Evolutionary conservation across 2,113 vertebrate genomes (phyloP).

Genomic region (Kryptolebias marmoratus): DNA sequence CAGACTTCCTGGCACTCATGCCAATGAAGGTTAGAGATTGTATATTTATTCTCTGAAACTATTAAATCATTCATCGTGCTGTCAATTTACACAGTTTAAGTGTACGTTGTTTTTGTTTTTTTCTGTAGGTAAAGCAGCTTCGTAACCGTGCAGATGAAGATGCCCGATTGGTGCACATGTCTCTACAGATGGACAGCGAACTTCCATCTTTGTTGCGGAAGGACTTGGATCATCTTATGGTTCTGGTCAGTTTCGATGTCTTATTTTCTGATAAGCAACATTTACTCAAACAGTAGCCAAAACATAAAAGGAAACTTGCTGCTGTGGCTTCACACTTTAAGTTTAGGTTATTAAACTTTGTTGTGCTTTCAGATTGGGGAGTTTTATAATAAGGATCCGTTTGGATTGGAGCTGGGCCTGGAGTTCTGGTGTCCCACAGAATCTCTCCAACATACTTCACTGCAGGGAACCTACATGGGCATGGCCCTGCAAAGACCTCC

Average conservation of each 20-base stretch:
- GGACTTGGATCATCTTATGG: constrained; percentile 95
- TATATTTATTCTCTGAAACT: not conserved
- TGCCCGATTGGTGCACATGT: constrained; percentile 95
- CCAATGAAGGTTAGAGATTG: constrained; percentile 92
- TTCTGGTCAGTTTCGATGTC: constrained; percentile 82
- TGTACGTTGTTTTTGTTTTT: not conserved
- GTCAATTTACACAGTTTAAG: not conserved
- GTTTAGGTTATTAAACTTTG: not conserved
- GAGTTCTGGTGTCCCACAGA: constrained; percentile 97
- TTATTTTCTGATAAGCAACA: not conserved
- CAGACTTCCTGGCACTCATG: constrained; percentile 96
- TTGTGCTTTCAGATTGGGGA: constrained; percentile 86
- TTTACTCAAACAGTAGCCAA: not conserved
- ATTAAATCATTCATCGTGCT: not conserved
- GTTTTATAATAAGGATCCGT: constrained; percentile 90
- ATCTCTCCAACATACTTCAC: constrained; percentile 90
- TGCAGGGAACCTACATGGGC: constrained; percentile 93
- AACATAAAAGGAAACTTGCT: not conserved
- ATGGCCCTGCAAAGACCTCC: constrained; percentile 93
- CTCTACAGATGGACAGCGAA: constrained; percentile 93
- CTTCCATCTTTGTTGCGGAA: constrained; percentile 88
- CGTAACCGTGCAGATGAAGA: constrained; percentile 97
- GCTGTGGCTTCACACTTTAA: not conserved
- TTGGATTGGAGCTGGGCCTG: constrained; percentile 89
- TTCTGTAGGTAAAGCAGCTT: constrained; percentile 91